Conservation (phyloP, 2,113 vertebrate genomes). For the Probosciger aterrimus region DNA sequence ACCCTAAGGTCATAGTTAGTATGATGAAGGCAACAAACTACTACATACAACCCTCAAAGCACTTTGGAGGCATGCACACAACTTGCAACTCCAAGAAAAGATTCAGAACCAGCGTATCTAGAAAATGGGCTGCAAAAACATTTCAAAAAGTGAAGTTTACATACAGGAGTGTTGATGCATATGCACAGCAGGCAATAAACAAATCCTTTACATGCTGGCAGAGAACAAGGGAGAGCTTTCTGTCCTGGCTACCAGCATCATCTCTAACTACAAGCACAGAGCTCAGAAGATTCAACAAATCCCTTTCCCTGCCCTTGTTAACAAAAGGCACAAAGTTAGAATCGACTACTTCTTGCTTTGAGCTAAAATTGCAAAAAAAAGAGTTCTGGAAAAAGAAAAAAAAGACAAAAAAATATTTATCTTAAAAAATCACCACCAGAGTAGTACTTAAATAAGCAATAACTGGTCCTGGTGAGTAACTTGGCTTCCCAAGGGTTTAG, state of each 20-base stretch:
- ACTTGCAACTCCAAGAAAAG: not conserved
- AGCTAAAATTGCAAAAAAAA: not conserved
- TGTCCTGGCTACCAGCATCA: not conserved
- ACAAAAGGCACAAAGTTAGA: not conserved
- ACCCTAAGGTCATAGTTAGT: not conserved
- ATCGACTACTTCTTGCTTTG: not conserved
- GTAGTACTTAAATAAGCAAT: not conserved
- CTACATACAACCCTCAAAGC: not conserved
- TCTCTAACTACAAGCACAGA: not conserved
- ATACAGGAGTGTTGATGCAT: accelerated
- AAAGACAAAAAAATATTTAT: not conserved
- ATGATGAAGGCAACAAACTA: not conserved
- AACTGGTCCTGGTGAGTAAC: not conserved
- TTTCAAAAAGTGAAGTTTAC: not conserved
- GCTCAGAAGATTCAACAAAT: not conserved
- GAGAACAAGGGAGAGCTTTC: not conserved
- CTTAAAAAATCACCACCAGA: not conserved
- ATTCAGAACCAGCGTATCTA: not conserved
- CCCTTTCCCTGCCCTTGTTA: not conserved
- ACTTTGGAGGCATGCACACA: not conserved
- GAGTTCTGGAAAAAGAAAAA: not conserved
- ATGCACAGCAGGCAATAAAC: not conserved
- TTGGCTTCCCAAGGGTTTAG: not conserved
- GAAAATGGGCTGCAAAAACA: accelerated
- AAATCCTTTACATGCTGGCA: not conserved